These are phyloP conservation scores for Acrocephalus arundinaceus DNA, from an alignment of 2,113 vertebrate genomes.

Conservation along the genomic window DNA sequence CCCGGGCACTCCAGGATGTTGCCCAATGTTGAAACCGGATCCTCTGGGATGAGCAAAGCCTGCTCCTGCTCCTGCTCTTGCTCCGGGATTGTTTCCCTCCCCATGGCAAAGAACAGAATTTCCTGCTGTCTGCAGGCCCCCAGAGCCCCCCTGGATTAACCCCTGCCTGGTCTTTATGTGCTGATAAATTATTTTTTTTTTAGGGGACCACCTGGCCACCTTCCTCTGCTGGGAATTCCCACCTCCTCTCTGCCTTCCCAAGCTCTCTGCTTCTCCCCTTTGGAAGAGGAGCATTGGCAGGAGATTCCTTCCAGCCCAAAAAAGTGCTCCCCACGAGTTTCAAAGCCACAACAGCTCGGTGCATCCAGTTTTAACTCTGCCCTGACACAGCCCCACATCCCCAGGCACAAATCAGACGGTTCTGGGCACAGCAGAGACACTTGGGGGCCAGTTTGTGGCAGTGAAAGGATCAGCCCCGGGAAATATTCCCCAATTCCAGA, in stretches of 20 bases:
- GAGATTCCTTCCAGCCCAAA: not conserved
- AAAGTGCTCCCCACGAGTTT: fast-evolving
- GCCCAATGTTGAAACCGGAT: slow-evolving; percentile 26
- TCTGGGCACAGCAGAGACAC: not conserved
- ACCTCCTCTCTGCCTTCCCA: not conserved
- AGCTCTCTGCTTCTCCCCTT: not conserved
- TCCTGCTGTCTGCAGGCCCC: slow-evolving; percentile 4
- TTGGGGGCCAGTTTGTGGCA: fast-evolving
- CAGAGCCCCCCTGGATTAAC: not conserved
- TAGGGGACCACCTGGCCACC: not conserved
- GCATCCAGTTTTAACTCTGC: not conserved
- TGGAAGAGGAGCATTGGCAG: not conserved
- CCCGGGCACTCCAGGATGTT: not conserved
- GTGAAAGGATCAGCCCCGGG: fast-evolving
- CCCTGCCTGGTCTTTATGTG: not conserved
- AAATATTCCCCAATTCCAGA: not conserved
- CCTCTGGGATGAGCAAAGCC: slow-evolving; percentile 17
- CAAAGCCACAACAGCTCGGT: not conserved
- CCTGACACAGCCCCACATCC: no score
- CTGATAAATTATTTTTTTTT: not conserved
- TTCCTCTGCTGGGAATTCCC: not conserved
- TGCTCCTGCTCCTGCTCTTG: slow-evolving; percentile 47
- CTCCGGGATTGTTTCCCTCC: slow-evolving; percentile 2
- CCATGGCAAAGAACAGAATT: not conserved
- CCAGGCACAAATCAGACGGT: not conserved